These are phyloP conservation scores for Musca vetustissima DNA, from an alignment of 1,140 invertebrate species.

Conservation along the genomic window DNA sequence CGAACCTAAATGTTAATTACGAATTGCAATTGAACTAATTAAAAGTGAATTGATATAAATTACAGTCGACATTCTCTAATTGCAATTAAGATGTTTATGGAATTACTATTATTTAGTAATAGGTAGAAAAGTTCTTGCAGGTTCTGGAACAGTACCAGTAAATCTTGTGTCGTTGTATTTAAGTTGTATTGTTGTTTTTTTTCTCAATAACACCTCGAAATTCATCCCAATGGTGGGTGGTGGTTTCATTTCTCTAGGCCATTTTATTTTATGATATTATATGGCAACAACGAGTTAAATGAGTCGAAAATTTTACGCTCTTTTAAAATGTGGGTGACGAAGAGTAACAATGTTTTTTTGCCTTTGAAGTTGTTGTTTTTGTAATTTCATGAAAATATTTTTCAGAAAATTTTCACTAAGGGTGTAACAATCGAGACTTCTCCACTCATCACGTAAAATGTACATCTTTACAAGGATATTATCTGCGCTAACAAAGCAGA, in stretches of 20 bases:
- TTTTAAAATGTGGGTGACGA: slow-evolving; percentile 20
- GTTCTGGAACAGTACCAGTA: no score
- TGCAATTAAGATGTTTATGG: no score
- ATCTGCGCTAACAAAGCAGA: slow-evolving; percentile 21
- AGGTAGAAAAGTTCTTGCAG: no score
- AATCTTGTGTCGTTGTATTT: no score
- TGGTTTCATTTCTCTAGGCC: background rate
- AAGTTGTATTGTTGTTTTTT: no score
- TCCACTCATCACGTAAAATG: slow-evolving; percentile 6
- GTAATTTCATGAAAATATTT: slow-evolving; percentile 32
- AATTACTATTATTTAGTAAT: no score
- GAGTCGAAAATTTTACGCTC: slow-evolving; percentile 31
- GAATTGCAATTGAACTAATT: no score
- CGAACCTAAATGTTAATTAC: no score
- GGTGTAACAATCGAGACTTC: slow-evolving; percentile 1
- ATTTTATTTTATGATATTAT: slow-evolving; percentile 30
- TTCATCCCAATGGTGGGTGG: no score
- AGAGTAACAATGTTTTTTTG: slow-evolving; percentile 1
- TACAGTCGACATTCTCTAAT: no score
- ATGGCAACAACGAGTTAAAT: slow-evolving; percentile 33
- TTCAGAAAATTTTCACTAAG: slow-evolving; percentile 30
- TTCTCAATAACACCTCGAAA: no score
- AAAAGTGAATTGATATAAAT: no score
- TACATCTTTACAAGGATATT: slow-evolving; percentile 26
- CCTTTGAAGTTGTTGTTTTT: background rate